Conservation (phyloP, 2,113 vertebrate genomes). For the Eolophus roseicapilla region DNA sequence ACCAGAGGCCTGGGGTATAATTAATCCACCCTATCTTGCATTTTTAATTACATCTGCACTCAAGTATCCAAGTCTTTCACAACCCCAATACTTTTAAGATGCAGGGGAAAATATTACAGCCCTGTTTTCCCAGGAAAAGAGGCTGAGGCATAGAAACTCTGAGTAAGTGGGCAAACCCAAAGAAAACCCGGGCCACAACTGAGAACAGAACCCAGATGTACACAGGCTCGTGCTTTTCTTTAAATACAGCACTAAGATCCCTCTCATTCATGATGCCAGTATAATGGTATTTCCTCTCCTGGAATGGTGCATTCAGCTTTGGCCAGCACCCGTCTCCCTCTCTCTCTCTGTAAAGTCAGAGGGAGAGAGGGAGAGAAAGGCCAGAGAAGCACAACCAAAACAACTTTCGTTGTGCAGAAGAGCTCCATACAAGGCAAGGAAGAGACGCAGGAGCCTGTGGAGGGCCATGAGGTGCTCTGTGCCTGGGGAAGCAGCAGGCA, state of each 20-base stretch:
- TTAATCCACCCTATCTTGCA: conserved; percentile 9
- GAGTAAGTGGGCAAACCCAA: conserved; percentile 13
- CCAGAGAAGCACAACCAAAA: conserved; percentile 7
- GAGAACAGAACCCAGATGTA: conserved; percentile 53
- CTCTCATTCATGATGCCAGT: conserved; percentile 47
- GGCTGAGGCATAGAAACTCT: not conserved
- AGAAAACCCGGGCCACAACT: not conserved
- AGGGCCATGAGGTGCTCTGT: not conserved
- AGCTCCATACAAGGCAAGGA: conserved; percentile 39
- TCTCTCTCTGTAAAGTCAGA: not conserved
- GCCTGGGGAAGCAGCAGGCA: not conserved
- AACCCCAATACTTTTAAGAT: not conserved
- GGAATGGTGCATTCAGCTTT: conserved; percentile 13
- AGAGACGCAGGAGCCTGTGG: not conserved
- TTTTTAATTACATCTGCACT: conserved; percentile 46
- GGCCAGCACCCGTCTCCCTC: not conserved
- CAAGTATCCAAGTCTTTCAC: conserved; percentile 10
- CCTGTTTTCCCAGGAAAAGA: not conserved
- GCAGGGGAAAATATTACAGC: not conserved
- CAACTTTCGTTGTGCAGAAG: not conserved
- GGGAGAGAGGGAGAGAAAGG: conserved; percentile 2
- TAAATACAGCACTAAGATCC: conserved; percentile 23
- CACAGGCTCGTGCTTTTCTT: conserved; percentile 28
- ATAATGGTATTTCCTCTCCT: conserved; percentile 65
- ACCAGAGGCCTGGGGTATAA: not conserved